phyloP scores from a whole-genome alignment of 2,113 vertebrate species.

The Melospiza georgiana region DNA sequence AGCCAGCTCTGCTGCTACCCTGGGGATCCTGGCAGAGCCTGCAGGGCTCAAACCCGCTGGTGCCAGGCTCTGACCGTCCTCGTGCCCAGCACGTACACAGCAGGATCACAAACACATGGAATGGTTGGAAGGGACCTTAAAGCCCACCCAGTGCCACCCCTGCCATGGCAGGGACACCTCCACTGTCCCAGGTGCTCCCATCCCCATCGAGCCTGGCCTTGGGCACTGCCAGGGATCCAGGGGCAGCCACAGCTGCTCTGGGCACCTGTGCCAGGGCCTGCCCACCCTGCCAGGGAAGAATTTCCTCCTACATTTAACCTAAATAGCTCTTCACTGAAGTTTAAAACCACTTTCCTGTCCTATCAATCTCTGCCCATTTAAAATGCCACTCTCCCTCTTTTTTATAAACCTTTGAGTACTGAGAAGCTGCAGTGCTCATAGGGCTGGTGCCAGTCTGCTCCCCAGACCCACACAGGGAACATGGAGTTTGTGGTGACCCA shows the following conservation, averaged over 20 bases:
- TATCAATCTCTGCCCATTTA: background rate
- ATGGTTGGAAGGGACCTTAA: background rate
- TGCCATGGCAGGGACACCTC: background rate
- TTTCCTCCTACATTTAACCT: background rate
- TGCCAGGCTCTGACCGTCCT: fast-evolving
- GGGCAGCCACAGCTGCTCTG: background rate
- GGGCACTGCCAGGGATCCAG: background rate
- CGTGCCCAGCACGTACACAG: too few species aligned
- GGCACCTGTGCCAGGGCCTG: background rate
- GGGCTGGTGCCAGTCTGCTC: background rate
- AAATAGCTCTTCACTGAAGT: background rate
- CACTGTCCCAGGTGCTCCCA: background rate
- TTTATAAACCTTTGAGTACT: background rate
- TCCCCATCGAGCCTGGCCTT: background rate
- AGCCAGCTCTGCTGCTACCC: fast-evolving
- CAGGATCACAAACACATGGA: background rate
- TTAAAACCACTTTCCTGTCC: background rate
- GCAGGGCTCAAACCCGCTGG: background rate
- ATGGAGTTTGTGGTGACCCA: fast-evolving
- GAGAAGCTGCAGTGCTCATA: fast-evolving
- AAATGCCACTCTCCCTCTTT: background rate
- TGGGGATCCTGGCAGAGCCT: background rate
- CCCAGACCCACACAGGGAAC: background rate
- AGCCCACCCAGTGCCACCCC: background rate
- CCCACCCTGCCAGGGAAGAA: background rate